phyloP scores from a whole-genome alignment of 1,140 invertebrate species.

The Aphaenogaster floridana region DNA sequence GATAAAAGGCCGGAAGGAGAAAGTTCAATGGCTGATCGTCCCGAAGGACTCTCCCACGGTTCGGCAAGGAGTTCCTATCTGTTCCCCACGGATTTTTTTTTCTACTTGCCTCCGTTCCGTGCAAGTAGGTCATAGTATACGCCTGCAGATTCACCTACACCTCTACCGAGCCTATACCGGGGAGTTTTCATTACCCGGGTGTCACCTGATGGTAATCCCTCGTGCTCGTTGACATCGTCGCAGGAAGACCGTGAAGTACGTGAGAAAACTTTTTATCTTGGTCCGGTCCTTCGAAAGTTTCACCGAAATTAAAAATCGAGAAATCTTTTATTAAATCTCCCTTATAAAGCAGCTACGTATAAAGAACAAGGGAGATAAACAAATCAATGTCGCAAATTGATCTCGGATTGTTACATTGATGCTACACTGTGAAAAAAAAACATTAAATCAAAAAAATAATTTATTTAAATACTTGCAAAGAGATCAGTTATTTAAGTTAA shows the following conservation, averaged over 20 bases:
- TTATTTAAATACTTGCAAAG: too few relatives aligned
- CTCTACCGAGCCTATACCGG: constrained; percentile 13
- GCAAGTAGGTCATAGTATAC: constrained; percentile 68
- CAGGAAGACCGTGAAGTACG: constrained; percentile 72
- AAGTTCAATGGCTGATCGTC: constrained; percentile 78
- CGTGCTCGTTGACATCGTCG: constrained; percentile 19
- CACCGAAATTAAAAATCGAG: neutral
- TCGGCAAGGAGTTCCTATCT: constrained; percentile 69
- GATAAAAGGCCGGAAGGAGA: constrained; percentile 77
- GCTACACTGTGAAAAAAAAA: neutral
- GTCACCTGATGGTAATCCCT: constrained; percentile 52
- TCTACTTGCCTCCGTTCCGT: constrained; percentile 31
- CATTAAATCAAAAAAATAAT: too few relatives aligned
- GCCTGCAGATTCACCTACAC: constrained; percentile 54
- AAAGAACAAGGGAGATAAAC: neutral
- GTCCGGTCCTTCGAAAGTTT: neutral
- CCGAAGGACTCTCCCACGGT: constrained; percentile 80
- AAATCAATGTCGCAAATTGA: neutral
- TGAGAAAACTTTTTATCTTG: constrained; percentile 70
- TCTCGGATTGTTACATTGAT: neutral
- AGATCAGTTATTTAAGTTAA: too few relatives aligned
- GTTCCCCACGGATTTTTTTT: constrained; percentile 73
- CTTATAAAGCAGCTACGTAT: too few relatives aligned
- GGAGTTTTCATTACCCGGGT: constrained; percentile 58
- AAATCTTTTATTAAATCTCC: neutral